phyloP scores from a whole-genome alignment of 2,888 invertebrate genomes.

The Thelaira solivaga region DNA sequence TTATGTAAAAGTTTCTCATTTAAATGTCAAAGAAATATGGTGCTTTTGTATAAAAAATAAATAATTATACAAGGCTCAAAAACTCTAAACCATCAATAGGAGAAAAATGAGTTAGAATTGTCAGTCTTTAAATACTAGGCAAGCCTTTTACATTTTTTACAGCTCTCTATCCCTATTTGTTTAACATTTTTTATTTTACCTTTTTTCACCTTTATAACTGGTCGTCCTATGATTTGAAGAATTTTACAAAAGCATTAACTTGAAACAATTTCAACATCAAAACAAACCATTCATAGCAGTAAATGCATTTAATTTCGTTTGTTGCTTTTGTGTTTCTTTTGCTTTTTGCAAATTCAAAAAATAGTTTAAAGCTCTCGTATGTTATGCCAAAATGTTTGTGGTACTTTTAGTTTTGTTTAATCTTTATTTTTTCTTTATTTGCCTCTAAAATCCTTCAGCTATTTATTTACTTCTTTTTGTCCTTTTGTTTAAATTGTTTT shows the following conservation, averaged over 20 bases:
- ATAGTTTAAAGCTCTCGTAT: constrained; percentile 4
- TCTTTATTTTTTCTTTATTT: neutral
- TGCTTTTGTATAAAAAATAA: too few species aligned
- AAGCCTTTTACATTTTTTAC: too few species aligned
- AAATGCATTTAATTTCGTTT: neutral
- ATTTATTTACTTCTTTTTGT: neutral
- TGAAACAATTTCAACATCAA: constrained; percentile 15
- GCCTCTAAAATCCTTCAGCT: neutral
- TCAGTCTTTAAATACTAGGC: too few species aligned
- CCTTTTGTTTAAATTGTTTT: too few species aligned
- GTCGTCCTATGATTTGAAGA: neutral
- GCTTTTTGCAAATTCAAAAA: neutral
- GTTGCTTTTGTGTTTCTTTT: neutral
- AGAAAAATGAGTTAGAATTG: too few species aligned
- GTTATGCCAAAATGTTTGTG: neutral
- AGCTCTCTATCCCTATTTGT: neutral
- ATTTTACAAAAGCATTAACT: neutral
- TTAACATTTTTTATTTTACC: neutral
- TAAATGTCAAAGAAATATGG: too few species aligned
- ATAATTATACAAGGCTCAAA: too few species aligned
- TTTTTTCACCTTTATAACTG: neutral
- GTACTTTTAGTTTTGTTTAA: neutral
- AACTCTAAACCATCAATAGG: too few species aligned
- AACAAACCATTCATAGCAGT: constrained; percentile 3
- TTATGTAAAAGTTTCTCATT: too few species aligned